These are phyloP conservation scores for Thryonomys swinderianus DNA, from an alignment of 2,113 vertebrate species.

Conservation along the genomic window DNA sequence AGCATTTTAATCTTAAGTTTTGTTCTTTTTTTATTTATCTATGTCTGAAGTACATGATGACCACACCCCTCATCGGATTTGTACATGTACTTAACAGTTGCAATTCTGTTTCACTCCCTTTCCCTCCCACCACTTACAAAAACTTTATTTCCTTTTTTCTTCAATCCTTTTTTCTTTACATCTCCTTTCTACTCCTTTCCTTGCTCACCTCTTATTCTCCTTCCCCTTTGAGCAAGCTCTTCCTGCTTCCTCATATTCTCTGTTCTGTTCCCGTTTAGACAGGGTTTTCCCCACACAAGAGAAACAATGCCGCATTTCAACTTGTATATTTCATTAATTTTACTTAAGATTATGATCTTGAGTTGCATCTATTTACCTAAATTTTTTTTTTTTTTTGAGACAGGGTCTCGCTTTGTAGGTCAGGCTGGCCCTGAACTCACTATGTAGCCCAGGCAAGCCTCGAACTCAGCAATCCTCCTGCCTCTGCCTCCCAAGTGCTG, in stretches of 20 bases:
- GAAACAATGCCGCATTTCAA: neutral
- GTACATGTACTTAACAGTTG: neutral
- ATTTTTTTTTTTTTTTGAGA: too few species aligned
- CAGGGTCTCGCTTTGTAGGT: too few species aligned
- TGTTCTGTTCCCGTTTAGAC: neutral
- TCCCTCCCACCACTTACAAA: neutral
- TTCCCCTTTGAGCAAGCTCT: neutral
- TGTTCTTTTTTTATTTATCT: neutral
- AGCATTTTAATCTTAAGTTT: neutral
- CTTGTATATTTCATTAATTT: neutral
- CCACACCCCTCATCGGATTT: neutral
- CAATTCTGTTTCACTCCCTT: neutral
- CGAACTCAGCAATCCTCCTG: too few species aligned
- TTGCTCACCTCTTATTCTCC: neutral
- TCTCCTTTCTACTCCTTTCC: neutral
- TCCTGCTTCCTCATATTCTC: neutral
- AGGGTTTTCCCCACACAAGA: neutral
- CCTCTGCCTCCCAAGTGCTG: too few species aligned
- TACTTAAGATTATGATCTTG: neutral
- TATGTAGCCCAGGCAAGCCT: too few species aligned
- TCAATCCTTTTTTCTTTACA: neutral
- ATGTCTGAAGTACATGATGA: too few species aligned
- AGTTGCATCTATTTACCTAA: neutral
- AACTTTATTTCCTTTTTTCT: neutral
- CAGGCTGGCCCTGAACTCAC: too few species aligned